Evolutionary conservation across 2,888 invertebrate species (phyloP).

Genomic region (Mythimna impura): DNA sequence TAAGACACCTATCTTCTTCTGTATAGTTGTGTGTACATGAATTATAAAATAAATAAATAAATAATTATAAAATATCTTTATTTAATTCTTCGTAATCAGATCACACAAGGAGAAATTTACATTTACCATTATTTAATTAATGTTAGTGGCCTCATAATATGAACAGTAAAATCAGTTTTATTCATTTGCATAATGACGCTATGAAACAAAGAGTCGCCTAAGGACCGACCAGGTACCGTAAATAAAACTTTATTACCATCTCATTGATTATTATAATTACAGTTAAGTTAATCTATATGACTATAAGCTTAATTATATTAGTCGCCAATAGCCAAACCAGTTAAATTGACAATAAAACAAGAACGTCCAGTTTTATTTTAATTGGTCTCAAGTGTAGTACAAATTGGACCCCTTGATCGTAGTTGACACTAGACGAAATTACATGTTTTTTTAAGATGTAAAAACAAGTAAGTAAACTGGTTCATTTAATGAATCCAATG

Average conservation of each 20-base stretch:
- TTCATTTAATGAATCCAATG: background rate
- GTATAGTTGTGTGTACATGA: too few species aligned
- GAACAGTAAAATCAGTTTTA: constrained; percentile 35
- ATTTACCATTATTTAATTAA: constrained; percentile 13
- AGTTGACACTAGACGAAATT: constrained; percentile 38
- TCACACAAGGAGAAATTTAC: constrained; percentile 23
- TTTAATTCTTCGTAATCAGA: constrained; percentile 19
- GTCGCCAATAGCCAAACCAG: constrained; percentile 52
- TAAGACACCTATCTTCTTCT: too few species aligned
- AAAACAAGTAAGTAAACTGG: background rate
- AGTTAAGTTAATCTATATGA: constrained; percentile 46
- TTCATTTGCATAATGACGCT: constrained; percentile 36
- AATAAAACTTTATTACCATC: constrained; percentile 55
- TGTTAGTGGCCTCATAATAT: background rate
- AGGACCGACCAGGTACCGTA: constrained; percentile 35
- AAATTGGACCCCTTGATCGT: constrained; percentile 56
- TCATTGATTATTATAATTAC: constrained; percentile 58
- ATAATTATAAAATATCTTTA: too few species aligned
- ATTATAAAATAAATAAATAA: too few species aligned
- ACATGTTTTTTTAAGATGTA: constrained; percentile 10
- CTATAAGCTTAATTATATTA: constrained; percentile 58
- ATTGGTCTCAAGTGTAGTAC: constrained; percentile 51
- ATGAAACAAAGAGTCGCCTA: constrained; percentile 39
- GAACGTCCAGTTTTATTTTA: constrained; percentile 54
- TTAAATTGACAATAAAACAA: constrained; percentile 43